These are phyloP conservation scores for Macquaria ambigua DNA, from an alignment of 2,113 vertebrate genomes.

Conservation along the genomic window DNA sequence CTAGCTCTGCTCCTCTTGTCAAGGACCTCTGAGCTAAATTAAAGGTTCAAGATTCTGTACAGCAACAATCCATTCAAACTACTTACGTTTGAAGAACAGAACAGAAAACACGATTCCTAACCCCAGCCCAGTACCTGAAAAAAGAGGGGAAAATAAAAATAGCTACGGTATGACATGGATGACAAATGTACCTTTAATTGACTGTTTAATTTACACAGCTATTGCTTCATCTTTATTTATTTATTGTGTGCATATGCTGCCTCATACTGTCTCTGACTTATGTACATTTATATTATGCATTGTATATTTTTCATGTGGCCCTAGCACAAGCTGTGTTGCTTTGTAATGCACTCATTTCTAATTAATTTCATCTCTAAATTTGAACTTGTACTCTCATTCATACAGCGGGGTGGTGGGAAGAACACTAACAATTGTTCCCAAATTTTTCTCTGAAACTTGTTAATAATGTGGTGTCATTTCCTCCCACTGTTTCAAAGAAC, in stretches of 20 bases:
- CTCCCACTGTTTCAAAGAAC: background rate
- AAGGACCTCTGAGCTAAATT: conserved; percentile 5
- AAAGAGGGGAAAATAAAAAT: background rate
- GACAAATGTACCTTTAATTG: background rate
- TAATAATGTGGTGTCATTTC: background rate
- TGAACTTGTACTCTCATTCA: background rate
- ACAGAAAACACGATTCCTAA: conserved; percentile 97
- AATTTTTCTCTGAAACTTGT: background rate
- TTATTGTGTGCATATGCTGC: background rate
- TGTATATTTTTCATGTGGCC: background rate
- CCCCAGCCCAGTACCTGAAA: conserved; percentile 92
- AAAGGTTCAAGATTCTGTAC: background rate
- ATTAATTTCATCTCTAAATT: background rate
- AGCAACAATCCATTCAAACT: background rate
- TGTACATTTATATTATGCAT: background rate
- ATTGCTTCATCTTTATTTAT: no score
- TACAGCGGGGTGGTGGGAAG: background rate
- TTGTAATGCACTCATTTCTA: background rate
- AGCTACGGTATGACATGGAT: background rate
- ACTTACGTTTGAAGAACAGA: conserved; percentile 98
- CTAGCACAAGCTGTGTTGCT: background rate
- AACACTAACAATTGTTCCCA: no score
- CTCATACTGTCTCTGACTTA: background rate
- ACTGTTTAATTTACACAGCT: background rate
- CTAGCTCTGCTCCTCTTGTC: background rate